These are phyloP conservation scores for Dicyrtomina minuta DNA, from an alignment of 2,888 invertebrate species.

Conservation along the genomic window DNA sequence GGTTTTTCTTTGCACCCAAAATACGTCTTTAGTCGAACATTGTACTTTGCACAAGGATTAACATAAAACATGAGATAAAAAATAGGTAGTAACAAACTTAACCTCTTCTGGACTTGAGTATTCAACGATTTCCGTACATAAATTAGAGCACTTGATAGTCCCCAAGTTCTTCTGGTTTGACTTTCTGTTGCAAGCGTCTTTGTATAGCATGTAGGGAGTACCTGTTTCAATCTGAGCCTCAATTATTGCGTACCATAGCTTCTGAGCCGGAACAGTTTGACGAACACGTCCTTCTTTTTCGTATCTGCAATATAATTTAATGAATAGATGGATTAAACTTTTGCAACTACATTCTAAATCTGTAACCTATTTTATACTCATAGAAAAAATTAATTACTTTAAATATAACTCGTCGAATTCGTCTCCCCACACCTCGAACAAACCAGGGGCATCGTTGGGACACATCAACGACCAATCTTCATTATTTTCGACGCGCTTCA, in stretches of 20 bases:
- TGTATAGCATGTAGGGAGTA: conserved; percentile 95
- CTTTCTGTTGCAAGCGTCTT: conserved; percentile 94
- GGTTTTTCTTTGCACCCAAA: too few relatives aligned
- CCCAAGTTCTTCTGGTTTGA: conserved; percentile 98
- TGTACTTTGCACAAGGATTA: too few relatives aligned
- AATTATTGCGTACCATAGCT: conserved; percentile 90
- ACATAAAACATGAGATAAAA: conserved; percentile 1
- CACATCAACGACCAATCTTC: conserved; percentile 95
- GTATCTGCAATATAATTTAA: conserved; percentile 63
- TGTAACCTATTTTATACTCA: too few relatives aligned
- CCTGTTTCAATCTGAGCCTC: conserved; percentile 97
- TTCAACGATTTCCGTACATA: conserved; percentile 97
- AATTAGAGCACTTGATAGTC: conserved; percentile 95
- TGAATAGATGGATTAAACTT: background rate
- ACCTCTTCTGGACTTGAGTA: conserved; percentile 87
- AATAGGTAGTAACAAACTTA: too few relatives aligned
- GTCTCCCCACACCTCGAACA: conserved; percentile 91
- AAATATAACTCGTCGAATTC: conserved; percentile 87
- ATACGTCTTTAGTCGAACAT: too few relatives aligned
- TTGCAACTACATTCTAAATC: background rate
- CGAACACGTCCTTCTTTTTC: conserved; percentile 74
- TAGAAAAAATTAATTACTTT: conserved; percentile 62
- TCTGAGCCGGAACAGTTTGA: conserved; percentile 71
- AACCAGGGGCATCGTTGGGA: conserved; percentile 86
- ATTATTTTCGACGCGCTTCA: conserved; percentile 86